phyloP scores from a whole-genome alignment of 2,113 vertebrate genomes.

The Protomyctophum bolini region DNA sequence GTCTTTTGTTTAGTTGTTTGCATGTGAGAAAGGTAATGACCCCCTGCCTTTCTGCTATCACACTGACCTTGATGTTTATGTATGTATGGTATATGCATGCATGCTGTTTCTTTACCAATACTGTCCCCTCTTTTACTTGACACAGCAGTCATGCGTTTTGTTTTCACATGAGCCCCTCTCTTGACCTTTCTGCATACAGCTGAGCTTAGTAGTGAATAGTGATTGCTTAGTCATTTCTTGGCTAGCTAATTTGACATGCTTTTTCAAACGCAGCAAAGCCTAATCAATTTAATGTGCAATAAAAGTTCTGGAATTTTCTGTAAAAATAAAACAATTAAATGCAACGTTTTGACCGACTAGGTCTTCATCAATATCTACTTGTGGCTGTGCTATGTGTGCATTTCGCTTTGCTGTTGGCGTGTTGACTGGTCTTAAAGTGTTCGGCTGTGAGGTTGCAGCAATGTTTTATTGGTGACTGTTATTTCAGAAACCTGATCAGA shows the following conservation, averaged over 20 bases:
- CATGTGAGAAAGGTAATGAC: slow-evolving; percentile 10
- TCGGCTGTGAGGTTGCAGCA: slow-evolving; percentile 78
- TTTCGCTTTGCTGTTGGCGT: slow-evolving; percentile 50
- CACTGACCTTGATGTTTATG: background rate
- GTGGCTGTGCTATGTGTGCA: slow-evolving; percentile 14
- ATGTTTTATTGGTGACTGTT: slow-evolving; percentile 87
- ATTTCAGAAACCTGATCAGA: slow-evolving; percentile 88
- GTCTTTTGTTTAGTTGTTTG: background rate
- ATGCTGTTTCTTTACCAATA: background rate
- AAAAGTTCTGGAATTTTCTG: too few relatives aligned
- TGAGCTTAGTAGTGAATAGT: too few relatives aligned
- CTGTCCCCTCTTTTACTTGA: background rate
- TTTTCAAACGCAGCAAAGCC: too few relatives aligned
- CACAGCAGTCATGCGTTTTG: background rate
- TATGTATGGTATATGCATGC: too few relatives aligned
- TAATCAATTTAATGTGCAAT: too few relatives aligned
- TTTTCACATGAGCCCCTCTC: background rate
- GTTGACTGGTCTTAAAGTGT: slow-evolving; percentile 71
- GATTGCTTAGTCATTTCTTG: too few relatives aligned
- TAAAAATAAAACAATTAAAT: too few relatives aligned
- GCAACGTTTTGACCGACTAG: too few relatives aligned
- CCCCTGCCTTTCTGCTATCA: background rate
- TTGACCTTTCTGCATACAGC: background rate
- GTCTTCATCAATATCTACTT: background rate
- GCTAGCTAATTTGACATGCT: too few relatives aligned